Conservation (phyloP, 2,113 vertebrate genomes). For the Limanda limanda region DNA sequence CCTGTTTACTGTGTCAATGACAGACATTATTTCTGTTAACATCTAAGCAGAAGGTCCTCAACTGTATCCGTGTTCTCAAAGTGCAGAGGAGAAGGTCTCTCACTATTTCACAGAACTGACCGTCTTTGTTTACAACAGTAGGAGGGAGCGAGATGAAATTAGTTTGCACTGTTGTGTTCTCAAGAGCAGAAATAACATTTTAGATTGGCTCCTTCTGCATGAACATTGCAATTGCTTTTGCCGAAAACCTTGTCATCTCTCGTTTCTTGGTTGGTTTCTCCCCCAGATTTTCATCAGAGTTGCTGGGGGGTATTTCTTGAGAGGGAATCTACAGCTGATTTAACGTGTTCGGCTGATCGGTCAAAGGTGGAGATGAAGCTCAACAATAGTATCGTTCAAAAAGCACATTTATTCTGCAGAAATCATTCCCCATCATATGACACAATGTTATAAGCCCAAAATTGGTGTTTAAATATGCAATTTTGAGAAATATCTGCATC, state of each 20-base stretch:
- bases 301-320: no score
- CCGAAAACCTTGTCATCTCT: slow-evolving; percentile 48
- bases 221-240: slow-evolving; percentile 28
- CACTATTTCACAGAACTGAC: slow-evolving; percentile 14
- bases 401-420: no score
- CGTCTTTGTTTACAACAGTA: slow-evolving; percentile 44
- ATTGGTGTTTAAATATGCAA: no score
- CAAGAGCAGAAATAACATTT: slow-evolving; percentile 50
- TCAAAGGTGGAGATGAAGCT: neutral
- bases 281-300: no score
- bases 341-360: no score
- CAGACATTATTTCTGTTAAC: slow-evolving; percentile 23
- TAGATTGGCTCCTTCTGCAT: slow-evolving; percentile 40
- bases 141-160: slow-evolving; percentile 39
- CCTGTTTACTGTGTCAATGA: neutral
- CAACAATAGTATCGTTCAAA: no score
- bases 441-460: no score
- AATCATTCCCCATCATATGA: no score
- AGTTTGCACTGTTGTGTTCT: slow-evolving; percentile 48
- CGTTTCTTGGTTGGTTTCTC: neutral
- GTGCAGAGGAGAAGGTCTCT: neutral
- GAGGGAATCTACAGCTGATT: no score
- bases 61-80: neutral
- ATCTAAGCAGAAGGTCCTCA: neutral
- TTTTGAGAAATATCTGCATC: no score